Percentiles rank a stretch among this genome's conserved stretches.
Conservation (phyloP, 2,113 vertebrate genomes). For the Cebidichthys violaceus region DNA sequence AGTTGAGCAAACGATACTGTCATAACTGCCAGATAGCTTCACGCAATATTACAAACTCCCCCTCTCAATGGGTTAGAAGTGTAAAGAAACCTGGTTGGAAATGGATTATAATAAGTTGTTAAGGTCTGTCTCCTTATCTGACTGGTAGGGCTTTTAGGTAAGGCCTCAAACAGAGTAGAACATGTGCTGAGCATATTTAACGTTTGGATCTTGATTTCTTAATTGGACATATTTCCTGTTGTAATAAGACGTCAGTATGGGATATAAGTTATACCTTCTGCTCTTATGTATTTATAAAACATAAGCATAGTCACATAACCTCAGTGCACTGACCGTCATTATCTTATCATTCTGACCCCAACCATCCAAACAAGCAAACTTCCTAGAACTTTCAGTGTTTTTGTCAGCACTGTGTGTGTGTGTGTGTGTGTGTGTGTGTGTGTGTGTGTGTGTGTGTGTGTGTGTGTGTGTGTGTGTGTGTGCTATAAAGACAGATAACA, state of each 20-base stretch:
- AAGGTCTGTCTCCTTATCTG: not conserved
- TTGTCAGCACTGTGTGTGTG: not conserved
- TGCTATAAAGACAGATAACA: not conserved
- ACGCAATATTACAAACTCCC: not conserved
- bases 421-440: not conserved
- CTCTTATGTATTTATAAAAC: not conserved
- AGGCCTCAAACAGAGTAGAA: not conserved
- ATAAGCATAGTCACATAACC: not conserved
- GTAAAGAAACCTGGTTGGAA: not conserved
- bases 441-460: not conserved
- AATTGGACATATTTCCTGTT: not conserved
- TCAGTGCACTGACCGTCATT: conserved; percentile 32
- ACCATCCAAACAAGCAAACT: conserved; percentile 25
- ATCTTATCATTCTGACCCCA: conserved; percentile 55
- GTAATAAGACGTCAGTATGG: not conserved
- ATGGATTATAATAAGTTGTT: not conserved
- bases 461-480: conserved; percentile 7
- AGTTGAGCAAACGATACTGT: not conserved
- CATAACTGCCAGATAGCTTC: not conserved
- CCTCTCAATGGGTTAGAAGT: not conserved
- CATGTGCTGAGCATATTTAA: not conserved
- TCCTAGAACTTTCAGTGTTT: conserved; percentile 51
- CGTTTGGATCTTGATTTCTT: not conserved
- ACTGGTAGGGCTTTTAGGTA: no score
- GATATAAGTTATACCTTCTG: not conserved